A percentile compares a stretch with the other conserved stretches of the same genome.
phyloP scores from a whole-genome alignment of 1,140 invertebrate genomes.

The Harlomillsia oculata region DNA sequence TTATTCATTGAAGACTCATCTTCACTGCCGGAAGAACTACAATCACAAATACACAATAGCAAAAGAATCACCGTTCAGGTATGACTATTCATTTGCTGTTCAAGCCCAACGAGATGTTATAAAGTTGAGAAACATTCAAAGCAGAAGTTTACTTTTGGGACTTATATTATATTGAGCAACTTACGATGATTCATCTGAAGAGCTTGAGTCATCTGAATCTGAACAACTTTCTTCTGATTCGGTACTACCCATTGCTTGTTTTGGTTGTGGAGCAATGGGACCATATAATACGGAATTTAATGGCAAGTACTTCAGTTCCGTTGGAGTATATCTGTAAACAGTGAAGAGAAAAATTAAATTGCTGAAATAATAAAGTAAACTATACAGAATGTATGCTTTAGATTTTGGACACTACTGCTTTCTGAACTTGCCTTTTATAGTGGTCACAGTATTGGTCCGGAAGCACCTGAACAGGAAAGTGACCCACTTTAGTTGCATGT shows the following conservation, averaged over 20 bases:
- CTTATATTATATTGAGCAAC: not conserved
- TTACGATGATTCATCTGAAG: conserved; percentile 51
- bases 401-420: not conserved
- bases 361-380: conserved; percentile 1
- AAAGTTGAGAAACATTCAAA: not conserved
- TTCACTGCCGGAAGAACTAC: conserved; percentile 23
- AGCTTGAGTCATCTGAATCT: conserved; percentile 45
- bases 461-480: conserved; percentile 82
- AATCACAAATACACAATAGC: not conserved
- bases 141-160: not conserved
- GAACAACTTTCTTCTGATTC: conserved; percentile 40
- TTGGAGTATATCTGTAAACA: conserved; percentile 49
- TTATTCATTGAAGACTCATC: conserved; percentile 5
- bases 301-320: conserved; percentile 69
- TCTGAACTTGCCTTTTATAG: conserved; percentile 55
- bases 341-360: conserved; percentile 4
- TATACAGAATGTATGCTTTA: not conserved
- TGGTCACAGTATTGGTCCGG: conserved; percentile 86
- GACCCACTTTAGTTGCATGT: conserved; percentile 48
- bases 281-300: conserved; percentile 79
- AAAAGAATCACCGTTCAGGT: not conserved
- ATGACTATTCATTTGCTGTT: too few species aligned
- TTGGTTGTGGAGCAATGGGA: conserved; percentile 50
- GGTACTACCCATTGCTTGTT: conserved; percentile 27
- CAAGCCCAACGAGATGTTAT: too few species aligned